These are phyloP conservation scores for Cyphomyrus plagiostoma DNA, from an alignment of 2,113 vertebrate genomes.

Conservation along the genomic window DNA sequence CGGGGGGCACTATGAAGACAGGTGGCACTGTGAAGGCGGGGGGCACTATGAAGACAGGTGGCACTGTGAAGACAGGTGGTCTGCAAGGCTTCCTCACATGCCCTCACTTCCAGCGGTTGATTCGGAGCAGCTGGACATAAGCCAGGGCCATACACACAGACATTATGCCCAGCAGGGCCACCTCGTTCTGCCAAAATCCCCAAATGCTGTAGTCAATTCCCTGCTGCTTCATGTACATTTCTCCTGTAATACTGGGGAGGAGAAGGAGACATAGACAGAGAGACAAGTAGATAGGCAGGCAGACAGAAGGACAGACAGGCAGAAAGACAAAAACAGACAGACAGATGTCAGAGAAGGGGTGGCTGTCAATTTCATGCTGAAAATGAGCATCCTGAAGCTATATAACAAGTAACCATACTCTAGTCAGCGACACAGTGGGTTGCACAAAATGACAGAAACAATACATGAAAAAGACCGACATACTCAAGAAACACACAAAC, in stretches of 20 bases:
- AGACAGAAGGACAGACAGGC: neutral
- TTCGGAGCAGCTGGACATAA: conserved; percentile 58
- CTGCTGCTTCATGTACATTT: conserved; percentile 49
- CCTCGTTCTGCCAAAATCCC: conserved; percentile 71
- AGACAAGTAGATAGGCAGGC: neutral
- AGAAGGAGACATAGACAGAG: neutral
- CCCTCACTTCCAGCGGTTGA: conserved; percentile 66
- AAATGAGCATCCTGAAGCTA: neutral
- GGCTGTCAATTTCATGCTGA: neutral
- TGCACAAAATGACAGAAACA: neutral
- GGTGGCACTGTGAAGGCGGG: neutral
- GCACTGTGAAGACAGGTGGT: neutral
- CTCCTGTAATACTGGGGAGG: conserved; percentile 52
- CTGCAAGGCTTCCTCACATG: neutral
- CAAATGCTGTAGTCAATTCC: conserved; percentile 62
- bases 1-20: neutral
- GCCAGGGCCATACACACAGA: conserved; percentile 52
- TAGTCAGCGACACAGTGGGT: neutral
- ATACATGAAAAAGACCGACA: neutral
- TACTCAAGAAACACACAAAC: neutral
- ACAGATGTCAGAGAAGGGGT: neutral
- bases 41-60: neutral
- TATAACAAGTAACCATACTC: neutral
- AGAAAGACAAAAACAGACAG: neutral
- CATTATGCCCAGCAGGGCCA: conserved; percentile 61